Evolutionary conservation across 2,797 vertebrate genomes (phyloP).

Genomic region (Paramormyrops hopkinsi): DNA sequence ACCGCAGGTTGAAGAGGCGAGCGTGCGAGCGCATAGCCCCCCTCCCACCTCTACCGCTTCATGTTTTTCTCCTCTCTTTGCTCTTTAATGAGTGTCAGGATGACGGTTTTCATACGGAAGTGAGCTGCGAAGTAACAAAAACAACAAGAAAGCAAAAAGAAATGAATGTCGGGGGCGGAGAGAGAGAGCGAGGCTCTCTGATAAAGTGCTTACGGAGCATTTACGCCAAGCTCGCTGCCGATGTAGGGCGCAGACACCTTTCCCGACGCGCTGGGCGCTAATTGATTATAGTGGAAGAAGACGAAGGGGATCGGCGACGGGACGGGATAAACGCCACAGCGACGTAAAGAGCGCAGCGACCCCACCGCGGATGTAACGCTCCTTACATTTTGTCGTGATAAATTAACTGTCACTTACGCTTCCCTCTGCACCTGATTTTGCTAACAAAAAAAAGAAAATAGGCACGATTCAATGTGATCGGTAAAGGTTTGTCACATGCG

Average conservation of each 20-base stretch:
- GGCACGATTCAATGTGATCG: not conserved
- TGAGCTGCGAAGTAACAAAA: conserved; percentile 55
- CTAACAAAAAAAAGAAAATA: not conserved
- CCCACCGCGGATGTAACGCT: not conserved
- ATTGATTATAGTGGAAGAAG: conserved; percentile 44
- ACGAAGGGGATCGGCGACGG: not conserved
- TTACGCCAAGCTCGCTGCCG: conserved; percentile 56
- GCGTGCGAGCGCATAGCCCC: conserved; percentile 35
- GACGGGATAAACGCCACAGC: conserved; percentile 11
- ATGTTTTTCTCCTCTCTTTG: conserved; percentile 55
- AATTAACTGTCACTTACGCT: conserved; percentile 9
- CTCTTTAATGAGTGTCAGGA: conserved; percentile 70
- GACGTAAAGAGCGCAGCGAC: not conserved
- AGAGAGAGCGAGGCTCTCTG: conserved; percentile 63
- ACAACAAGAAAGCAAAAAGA: conserved; percentile 61
- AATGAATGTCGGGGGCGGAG: conserved; percentile 30
- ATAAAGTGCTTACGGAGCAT: conserved; percentile 71
- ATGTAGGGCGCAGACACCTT: conserved; percentile 54
- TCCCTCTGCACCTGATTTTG: not conserved
- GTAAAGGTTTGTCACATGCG: not conserved
- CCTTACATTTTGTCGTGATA: conserved; percentile 14
- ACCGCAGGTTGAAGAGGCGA: conserved; percentile 66
- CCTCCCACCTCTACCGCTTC: conserved; percentile 43
- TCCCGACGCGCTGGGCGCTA: conserved; percentile 33
- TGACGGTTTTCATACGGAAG: conserved; percentile 44